Evolutionary conservation across 1,140 invertebrate genomes (phyloP).

Genomic region (Reticulitermes speratus): DNA sequence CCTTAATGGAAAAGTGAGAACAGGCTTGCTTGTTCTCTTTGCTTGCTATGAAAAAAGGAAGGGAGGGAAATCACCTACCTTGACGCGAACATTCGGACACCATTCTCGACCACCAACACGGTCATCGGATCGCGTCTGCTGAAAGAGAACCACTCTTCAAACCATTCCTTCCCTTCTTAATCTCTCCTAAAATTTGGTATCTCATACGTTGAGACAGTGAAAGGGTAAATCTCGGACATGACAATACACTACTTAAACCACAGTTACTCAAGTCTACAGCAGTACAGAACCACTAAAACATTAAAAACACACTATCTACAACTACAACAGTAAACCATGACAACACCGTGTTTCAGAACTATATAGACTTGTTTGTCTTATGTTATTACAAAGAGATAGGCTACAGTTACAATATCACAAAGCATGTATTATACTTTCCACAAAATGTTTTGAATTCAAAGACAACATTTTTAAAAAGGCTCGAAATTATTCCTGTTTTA

Average conservation of each 20-base stretch:
- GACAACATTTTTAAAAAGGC: no score
- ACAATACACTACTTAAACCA: neutral
- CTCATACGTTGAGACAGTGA: neutral
- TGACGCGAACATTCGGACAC: constrained; percentile 24
- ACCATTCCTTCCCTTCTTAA: constrained; percentile 15
- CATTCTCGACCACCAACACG: constrained; percentile 27
- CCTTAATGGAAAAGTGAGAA: neutral
- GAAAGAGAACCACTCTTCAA: constrained; percentile 35
- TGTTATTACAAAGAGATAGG: neutral
- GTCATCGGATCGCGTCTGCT: constrained; percentile 28
- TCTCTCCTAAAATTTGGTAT: neutral
- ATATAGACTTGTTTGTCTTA: neutral
- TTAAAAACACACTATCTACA: neutral
- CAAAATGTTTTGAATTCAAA: no score
- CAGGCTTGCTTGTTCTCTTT: neutral
- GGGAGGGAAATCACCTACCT: constrained; percentile 29
- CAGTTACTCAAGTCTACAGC: neutral
- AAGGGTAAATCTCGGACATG: neutral
- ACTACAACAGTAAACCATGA: neutral
- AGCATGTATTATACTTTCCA: no score
- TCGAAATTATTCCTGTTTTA: no score
- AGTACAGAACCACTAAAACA: neutral
- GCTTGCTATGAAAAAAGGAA: neutral
- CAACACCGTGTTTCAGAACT: neutral
- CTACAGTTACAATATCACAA: no score